These are phyloP conservation scores for Ariolimax columbianus DNA, from an alignment of 2,888 invertebrate species.

Conservation along the genomic window DNA sequence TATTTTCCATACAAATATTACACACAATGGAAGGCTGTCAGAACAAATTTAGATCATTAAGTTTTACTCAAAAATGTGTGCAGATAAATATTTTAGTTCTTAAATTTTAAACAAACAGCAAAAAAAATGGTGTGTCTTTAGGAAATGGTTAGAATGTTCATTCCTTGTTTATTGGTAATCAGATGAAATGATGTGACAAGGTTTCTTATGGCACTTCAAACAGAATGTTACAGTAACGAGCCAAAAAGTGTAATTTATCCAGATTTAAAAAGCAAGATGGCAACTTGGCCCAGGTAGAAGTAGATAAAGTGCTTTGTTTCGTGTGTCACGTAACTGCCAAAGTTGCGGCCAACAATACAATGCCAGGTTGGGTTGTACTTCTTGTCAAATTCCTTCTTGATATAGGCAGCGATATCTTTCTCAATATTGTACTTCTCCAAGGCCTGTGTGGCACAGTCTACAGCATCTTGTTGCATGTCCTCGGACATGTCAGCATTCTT, in stretches of 20 bases:
- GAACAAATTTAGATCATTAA: not conserved
- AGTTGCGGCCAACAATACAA: slow-evolving; percentile 98
- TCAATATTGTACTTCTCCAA: slow-evolving; percentile 99
- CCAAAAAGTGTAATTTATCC: slow-evolving; percentile 82
- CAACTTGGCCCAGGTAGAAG: slow-evolving; percentile 99
- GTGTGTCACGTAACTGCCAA: slow-evolving; percentile 87
- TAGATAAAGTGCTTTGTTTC: slow-evolving; percentile 99
- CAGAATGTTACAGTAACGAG: not conserved
- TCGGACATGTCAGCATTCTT: slow-evolving; percentile 99
- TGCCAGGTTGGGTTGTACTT: slow-evolving; percentile 99
- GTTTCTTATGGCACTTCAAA: not conserved
- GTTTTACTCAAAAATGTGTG: not conserved
- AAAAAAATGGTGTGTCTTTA: too few species aligned
- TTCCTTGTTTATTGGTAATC: too few species aligned
- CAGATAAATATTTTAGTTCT: not conserved
- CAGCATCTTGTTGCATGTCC: slow-evolving; percentile 99
- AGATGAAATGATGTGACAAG: too few species aligned
- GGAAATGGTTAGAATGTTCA: too few species aligned
- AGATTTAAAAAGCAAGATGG: slow-evolving; percentile 98
- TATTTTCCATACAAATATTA: not conserved
- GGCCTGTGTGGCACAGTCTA: slow-evolving; percentile 98
- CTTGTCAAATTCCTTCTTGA: slow-evolving; percentile 99
- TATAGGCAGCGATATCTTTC: slow-evolving; percentile 99
- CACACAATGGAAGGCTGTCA: too few species aligned
- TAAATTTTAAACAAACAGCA: too few species aligned